Evolutionary conservation across 2,888 invertebrate species (phyloP).

Genomic region (Meliscaeva auricollis): DNA sequence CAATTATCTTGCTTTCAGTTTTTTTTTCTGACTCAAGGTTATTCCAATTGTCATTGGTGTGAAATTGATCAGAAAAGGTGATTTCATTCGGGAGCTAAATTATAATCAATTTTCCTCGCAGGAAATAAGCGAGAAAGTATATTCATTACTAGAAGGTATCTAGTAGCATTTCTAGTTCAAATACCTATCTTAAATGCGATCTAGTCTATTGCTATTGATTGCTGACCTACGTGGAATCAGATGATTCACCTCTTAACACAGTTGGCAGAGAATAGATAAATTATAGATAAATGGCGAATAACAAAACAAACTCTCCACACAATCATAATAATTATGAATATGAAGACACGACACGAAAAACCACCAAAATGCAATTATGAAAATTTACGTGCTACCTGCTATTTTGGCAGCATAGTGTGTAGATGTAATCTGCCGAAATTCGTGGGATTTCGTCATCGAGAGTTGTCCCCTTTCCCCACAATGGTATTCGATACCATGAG

Average conservation of each 20-base stretch:
- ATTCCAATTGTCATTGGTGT: conserved; percentile 23
- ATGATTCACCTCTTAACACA: conserved; percentile 44
- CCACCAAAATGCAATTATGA: conserved; percentile 15
- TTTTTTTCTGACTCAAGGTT: conserved; percentile 42
- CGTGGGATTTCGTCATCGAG: conserved; percentile 65
- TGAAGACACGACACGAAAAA: conserved; percentile 5
- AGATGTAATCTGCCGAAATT: conserved; percentile 35
- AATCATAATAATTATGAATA: neutral
- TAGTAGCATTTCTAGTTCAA: neutral
- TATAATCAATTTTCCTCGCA: conserved; percentile 1
- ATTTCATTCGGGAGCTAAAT: conserved; percentile 16
- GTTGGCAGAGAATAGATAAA: conserved; percentile 30
- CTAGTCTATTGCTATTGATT: neutral
- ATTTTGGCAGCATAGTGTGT: conserved; percentile 16
- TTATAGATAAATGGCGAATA: neutral
- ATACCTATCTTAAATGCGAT: neutral
- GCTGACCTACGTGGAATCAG: conserved; percentile 24
- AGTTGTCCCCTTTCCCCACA: conserved; percentile 50
- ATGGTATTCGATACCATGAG: conserved; percentile 56
- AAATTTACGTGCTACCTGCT: conserved; percentile 24
- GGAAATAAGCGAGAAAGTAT: neutral
- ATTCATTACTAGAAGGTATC: neutral
- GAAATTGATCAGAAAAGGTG: conserved; percentile 33
- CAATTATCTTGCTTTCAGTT: conserved; percentile 19
- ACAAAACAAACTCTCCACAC: conserved; percentile 17